Evolutionary conservation across 1,140 invertebrate genomes (phyloP).

Genomic region (Venustaconcha ellipsiformis): DNA sequence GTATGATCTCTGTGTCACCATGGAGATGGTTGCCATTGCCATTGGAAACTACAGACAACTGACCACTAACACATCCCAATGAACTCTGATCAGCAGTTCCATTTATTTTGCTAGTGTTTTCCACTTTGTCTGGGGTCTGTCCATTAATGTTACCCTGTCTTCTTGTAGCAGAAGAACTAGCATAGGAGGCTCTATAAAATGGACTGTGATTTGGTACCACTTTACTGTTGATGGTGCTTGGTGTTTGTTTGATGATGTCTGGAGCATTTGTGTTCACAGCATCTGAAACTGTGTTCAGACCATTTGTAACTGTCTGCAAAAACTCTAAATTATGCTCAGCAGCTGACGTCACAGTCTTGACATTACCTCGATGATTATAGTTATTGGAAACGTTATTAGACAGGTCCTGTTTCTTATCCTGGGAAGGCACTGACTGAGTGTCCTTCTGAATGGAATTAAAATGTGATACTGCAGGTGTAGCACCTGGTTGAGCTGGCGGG

Average conservation of each 20-base stretch:
- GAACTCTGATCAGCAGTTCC: slow-evolving; percentile 1
- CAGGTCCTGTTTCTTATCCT: no score
- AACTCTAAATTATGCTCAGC: background rate
- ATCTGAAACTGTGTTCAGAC: background rate
- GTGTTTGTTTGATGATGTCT: background rate
- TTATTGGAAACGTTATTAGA: no score
- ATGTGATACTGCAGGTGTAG: background rate
- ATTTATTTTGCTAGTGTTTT: slow-evolving; percentile 1
- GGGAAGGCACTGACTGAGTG: background rate
- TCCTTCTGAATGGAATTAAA: background rate
- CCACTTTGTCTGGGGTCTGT: background rate
- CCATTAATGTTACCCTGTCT: no score
- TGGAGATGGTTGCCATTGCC: no score
- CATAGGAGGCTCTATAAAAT: no score
- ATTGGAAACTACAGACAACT: no score
- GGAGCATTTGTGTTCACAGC: background rate
- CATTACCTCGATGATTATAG: no score
- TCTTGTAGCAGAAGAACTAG: no score
- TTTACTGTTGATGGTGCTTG: slow-evolving; percentile 2
- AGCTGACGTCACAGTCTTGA: no score
- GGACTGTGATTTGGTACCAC: no score
- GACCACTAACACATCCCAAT: no score
- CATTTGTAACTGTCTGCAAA: slow-evolving; percentile 1
- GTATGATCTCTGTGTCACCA: no score
- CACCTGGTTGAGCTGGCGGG: background rate